A percentile compares a stretch with the other conserved stretches of the same genome.
phyloP scores from a whole-genome alignment of 1,140 invertebrate genomes.

The Drosophila quadrilineata region DNA sequence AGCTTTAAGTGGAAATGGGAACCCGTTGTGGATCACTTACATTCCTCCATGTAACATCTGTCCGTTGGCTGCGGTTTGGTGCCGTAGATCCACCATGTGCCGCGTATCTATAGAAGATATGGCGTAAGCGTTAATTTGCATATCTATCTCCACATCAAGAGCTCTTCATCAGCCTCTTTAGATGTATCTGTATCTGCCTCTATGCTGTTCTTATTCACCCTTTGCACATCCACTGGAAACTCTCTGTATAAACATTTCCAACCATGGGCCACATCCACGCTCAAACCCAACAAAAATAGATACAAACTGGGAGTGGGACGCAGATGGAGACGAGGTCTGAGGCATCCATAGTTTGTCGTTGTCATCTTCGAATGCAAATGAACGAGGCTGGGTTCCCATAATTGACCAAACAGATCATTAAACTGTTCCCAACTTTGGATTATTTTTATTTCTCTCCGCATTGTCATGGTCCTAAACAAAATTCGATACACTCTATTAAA shows the following conservation, averaged over 20 bases:
- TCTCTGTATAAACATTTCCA: slow-evolving; percentile 58
- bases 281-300: slow-evolving; percentile 12
- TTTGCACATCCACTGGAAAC: slow-evolving; percentile 42
- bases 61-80: slow-evolving; percentile 14
- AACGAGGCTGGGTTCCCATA: slow-evolving; percentile 13
- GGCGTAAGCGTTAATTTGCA: slow-evolving; percentile 12
- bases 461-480: slow-evolving; percentile 24
- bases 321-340: no score
- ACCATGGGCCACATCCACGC: neutral
- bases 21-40: slow-evolving; percentile 43
- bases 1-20: neutral
- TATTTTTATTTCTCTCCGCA: slow-evolving; percentile 8
- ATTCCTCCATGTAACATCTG: slow-evolving; percentile 25
- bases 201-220: slow-evolving; percentile 42
- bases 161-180: no score
- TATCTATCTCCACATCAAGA: slow-evolving; percentile 26
- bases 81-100: slow-evolving; percentile 56
- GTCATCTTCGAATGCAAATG: slow-evolving; percentile 66
- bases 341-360: slow-evolving; percentile 10
- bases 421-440: slow-evolving; percentile 1
- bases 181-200: no score
- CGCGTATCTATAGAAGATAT: slow-evolving; percentile 39
- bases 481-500: slow-evolving; percentile 38
- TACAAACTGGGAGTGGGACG: slow-evolving; percentile 6
- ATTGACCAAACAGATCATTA: slow-evolving; percentile 15